A percentile compares a stretch with the other conserved stretches of the same genome.
These are phyloP conservation scores for Acyrthosiphon pisum DNA, from an alignment of 1,140 invertebrate genomes.

Conservation along the genomic window DNA sequence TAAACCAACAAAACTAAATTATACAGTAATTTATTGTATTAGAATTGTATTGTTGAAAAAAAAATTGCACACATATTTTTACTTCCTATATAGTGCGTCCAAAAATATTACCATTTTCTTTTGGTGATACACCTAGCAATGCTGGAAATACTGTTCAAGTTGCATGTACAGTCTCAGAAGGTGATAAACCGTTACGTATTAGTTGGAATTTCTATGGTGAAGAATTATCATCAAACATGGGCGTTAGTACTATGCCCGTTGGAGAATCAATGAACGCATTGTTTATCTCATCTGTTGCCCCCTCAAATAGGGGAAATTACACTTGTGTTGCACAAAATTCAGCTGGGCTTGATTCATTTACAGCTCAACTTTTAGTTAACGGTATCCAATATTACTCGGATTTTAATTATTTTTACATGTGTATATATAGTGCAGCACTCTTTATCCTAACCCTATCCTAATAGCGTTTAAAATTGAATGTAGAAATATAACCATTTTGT, in stretches of 20 bases:
- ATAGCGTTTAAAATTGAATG: background rate
- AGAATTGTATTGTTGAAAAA: background rate
- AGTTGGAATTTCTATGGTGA: slow-evolving; percentile 73
- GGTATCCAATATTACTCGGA: slow-evolving; percentile 64
- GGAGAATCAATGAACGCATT: slow-evolving; percentile 77
- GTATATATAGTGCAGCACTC: background rate
- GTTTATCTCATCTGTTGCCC: slow-evolving; percentile 79
- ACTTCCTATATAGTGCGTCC: slow-evolving; percentile 67
- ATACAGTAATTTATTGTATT: background rate
- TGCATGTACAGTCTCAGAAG: slow-evolving; percentile 75
- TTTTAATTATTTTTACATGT: slow-evolving; percentile 58
- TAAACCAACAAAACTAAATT: background rate
- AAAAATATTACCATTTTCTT: slow-evolving; percentile 71
- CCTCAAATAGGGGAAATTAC: slow-evolving; percentile 76
- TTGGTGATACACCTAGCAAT: slow-evolving; percentile 68
- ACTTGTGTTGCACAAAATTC: slow-evolving; percentile 81
- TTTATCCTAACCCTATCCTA: background rate
- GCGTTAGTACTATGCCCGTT: slow-evolving; percentile 58
- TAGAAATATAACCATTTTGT: background rate
- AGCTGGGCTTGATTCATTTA: slow-evolving; percentile 71
- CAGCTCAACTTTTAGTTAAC: slow-evolving; percentile 74
- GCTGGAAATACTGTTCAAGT: slow-evolving; percentile 64
- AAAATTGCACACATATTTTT: background rate
- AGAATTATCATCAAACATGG: slow-evolving; percentile 54
- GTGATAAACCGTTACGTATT: slow-evolving; percentile 73